Evolutionary conservation across 2,113 vertebrate genomes (phyloP).

Genomic region (Cathartes aura): DNA sequence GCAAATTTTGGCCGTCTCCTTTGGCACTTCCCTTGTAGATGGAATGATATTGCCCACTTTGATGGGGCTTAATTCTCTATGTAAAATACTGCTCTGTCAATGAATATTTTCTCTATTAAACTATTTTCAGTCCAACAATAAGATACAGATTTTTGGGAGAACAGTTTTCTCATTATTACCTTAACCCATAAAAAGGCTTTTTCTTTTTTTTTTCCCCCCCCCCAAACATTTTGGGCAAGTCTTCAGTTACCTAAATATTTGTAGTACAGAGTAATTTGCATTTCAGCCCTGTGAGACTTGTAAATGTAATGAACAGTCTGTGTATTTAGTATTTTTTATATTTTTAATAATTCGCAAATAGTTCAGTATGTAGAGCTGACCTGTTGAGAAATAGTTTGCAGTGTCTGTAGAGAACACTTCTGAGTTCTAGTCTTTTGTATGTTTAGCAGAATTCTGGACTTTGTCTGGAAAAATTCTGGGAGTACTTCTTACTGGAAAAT

Average conservation of each 20-base stretch:
- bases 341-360: slow-evolving; percentile 59
- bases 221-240: not conserved
- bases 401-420: slow-evolving; percentile 9
- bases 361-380: slow-evolving; percentile 24
- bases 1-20: slow-evolving; percentile 44
- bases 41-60: slow-evolving; percentile 59
- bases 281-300: slow-evolving; percentile 49
- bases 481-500: slow-evolving; percentile 27
- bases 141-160: slow-evolving; percentile 63
- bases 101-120: slow-evolving; percentile 60
- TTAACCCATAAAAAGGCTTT: slow-evolving; percentile 38
- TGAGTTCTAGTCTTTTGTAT: slow-evolving; percentile 4
- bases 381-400: slow-evolving; percentile 15
- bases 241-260: slow-evolving; percentile 54
- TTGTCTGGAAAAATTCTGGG: slow-evolving; percentile 10
- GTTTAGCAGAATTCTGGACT: slow-evolving; percentile 22
- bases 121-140: slow-evolving; percentile 64
- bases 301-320: slow-evolving; percentile 55
- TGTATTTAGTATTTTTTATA: slow-evolving; percentile 53
- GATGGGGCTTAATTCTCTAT: slow-evolving; percentile 49
- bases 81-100: slow-evolving; percentile 59
- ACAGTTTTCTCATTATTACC: slow-evolving; percentile 58
- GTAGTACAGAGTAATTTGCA: slow-evolving; percentile 55
- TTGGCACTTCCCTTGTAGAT: slow-evolving; percentile 40
- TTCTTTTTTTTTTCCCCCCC: not conserved